These are phyloP conservation scores for Mus minutoides DNA, from an alignment of 2,797 vertebrate genomes.

Conservation along the genomic window DNA sequence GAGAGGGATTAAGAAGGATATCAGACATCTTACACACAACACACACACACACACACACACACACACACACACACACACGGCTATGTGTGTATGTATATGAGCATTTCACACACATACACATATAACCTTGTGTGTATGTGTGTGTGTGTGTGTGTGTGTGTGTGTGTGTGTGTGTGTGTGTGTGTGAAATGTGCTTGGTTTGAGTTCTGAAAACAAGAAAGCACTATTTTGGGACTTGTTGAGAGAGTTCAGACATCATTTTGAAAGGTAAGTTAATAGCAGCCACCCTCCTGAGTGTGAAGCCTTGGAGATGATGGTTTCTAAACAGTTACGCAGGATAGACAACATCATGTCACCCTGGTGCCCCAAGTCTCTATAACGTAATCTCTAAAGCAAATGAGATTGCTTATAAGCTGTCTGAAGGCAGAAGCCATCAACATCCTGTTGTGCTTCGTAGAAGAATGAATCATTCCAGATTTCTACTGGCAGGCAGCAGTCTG, in stretches of 20 bases:
- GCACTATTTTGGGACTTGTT: neutral
- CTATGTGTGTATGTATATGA: too few relatives aligned
- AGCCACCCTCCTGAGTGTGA: constrained; percentile 1
- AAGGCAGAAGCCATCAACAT: constrained; percentile 58
- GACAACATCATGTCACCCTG: neutral
- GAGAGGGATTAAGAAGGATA: neutral
- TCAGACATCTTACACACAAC: neutral
- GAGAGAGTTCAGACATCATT: neutral
- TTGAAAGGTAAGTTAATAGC: constrained; percentile 12
- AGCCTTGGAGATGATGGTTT: constrained; percentile 22
- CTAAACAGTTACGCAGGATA: constrained; percentile 15
- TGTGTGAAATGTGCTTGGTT: neutral
- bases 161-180: neutral
- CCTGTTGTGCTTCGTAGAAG: constrained; percentile 47
- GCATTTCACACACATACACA: too few relatives aligned
- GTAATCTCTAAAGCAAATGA: constrained; percentile 45
- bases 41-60: too few relatives aligned
- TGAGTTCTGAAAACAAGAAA: constrained; percentile 5
- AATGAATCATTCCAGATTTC: constrained; percentile 55
- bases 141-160: neutral
- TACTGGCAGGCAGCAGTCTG: constrained; percentile 35
- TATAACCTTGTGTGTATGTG: too few relatives aligned
- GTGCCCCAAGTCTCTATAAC: constrained; percentile 42
- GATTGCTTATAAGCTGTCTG: constrained; percentile 64
- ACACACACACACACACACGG: too few relatives aligned